Evolutionary conservation across 2,888 invertebrate genomes (phyloP).

Genomic region (Zele albiditarsus): DNA sequence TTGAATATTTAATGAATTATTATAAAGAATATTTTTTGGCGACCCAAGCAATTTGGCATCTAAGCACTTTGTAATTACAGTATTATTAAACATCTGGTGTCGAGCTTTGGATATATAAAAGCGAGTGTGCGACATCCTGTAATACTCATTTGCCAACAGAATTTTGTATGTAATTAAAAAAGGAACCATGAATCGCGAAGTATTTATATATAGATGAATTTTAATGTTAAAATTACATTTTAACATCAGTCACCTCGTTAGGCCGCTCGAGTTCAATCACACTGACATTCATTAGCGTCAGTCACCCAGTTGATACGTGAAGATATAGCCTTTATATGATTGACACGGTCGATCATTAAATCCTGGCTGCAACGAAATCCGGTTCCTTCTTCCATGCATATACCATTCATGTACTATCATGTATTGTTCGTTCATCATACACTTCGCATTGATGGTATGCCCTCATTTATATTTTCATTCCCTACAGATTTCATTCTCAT

Average conservation of each 20-base stretch:
- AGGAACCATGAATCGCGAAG: not conserved
- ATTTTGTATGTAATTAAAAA: slow-evolving; percentile 14
- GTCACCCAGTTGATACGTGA: slow-evolving; percentile 17
- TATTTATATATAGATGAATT: not conserved
- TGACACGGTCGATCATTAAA: slow-evolving; percentile 41
- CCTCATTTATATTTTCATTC: not conserved
- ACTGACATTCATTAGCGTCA: slow-evolving; percentile 40
- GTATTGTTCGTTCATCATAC: slow-evolving; percentile 8
- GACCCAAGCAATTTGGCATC: not conserved
- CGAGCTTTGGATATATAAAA: not conserved
- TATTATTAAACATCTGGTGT: slow-evolving; percentile 19
- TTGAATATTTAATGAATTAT: too few species aligned
- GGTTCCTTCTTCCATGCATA: not conserved
- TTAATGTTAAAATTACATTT: slow-evolving; percentile 19
- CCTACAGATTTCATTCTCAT: not conserved
- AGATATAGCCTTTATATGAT: slow-evolving; percentile 26
- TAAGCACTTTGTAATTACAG: not conserved
- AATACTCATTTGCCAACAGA: not conserved
- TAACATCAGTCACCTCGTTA: slow-evolving; percentile 29
- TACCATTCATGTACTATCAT: not conserved
- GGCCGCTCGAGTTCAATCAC: slow-evolving; percentile 6
- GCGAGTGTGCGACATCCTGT: not conserved
- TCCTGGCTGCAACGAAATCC: slow-evolving; percentile 1
- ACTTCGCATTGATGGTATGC: not conserved
- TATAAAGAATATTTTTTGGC: not conserved